Evolutionary conservation across 35 echinoderm and acorn worm species (phyloP), one percentile per base, ranked within the genome.

Genomic region (Ptychodera flava): DNA sequence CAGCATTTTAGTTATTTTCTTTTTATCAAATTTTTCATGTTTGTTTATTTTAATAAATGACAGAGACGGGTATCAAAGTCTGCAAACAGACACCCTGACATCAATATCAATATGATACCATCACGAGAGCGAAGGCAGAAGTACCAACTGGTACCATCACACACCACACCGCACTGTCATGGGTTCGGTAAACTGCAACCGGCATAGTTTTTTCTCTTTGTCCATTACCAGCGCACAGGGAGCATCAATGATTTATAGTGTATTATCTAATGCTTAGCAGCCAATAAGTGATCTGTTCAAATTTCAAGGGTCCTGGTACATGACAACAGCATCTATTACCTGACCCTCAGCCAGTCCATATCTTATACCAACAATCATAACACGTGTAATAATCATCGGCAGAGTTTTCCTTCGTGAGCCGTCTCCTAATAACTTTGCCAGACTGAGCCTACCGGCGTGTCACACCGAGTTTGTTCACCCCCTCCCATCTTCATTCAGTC

Each of bases 191-290:
- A 64, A 64, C 45, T 64, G 6, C 45, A 64, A 22, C 22, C 22
- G 45, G 6, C 6, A 64, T 64, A 22, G 45, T 22, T 12, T 64
- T 64, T 64, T 64, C 22, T 6, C 22, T 22, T 64, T 64, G 22
- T 64, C 45, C 45, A n/a, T n/a, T n/a, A n/a, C n/a, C n/a, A 64
- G 45, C 22, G 6, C 45, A 12, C 22, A 12, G 45, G 45, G 22
- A 64, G 45, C 45, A 64, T 64, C 45, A 64, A 22, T 64, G 45
- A 64, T 64, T 64, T 6, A 64, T 22, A 22, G 22, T 6, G 45
- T 64, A 64, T 64, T 64, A 64, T 64, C 45, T 64, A 64, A 64
- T 64, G 45, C 45, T 64, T 64, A 64, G 45, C 45, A 64, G 45
- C 45, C 45, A 6, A 64, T 22, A 22, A 64, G 45, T 64, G 45